Evolutionary conservation across 1,140 invertebrate species (phyloP).

Genomic region (Pogonomyrmex barbatus): DNA sequence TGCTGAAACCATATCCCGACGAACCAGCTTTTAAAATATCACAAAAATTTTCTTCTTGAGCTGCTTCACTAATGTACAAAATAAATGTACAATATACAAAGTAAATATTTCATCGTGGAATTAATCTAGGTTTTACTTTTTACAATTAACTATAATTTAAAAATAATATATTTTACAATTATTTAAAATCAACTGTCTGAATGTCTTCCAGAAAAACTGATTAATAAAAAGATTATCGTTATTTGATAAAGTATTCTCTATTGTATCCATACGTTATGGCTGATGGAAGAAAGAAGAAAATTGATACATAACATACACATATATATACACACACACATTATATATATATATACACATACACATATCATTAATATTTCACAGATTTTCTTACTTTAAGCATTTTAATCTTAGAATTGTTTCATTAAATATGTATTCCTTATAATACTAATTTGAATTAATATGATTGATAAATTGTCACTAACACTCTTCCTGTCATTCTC

Average conservation of each 20-base stretch:
- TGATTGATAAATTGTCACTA: background rate
- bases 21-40: slow-evolving; percentile 19
- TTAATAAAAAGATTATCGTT: background rate
- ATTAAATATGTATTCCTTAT: background rate
- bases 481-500: background rate
- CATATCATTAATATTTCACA: too few relatives aligned
- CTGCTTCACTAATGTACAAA: background rate
- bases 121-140: background rate
- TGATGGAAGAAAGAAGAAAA: background rate
- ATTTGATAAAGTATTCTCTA: background rate
- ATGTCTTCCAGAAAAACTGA: background rate
- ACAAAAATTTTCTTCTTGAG: background rate
- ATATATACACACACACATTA: too few relatives aligned
- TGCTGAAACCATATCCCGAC: background rate
- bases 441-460: background rate
- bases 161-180: slow-evolving; percentile 1
- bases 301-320: background rate
- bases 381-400: background rate
- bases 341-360: too few relatives aligned
- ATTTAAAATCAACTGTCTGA: background rate
- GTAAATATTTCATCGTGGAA: background rate
- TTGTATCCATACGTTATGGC: background rate
- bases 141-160: background rate
- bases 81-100: background rate
- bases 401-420: background rate